Evolutionary conservation across 2,888 invertebrate genomes (phyloP).

Genomic region (Ophioninae sp.): DNA sequence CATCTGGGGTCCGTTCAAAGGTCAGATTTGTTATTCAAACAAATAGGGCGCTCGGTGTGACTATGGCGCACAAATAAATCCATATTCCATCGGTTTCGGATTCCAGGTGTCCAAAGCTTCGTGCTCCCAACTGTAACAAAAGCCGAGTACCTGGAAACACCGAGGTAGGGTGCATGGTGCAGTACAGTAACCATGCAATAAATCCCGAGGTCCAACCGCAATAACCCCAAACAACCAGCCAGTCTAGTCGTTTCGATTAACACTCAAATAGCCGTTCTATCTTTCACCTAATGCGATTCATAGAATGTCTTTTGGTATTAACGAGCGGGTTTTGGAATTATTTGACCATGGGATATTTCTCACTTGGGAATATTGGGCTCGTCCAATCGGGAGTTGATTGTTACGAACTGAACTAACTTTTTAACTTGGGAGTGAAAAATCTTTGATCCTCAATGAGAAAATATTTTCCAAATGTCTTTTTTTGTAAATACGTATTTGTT

Average conservation of each 20-base stretch:
- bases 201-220: not conserved
- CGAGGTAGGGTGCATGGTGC: not conserved
- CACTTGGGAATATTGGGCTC: not conserved
- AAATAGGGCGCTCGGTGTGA: not conserved
- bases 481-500: too few relatives aligned
- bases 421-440: too few relatives aligned
- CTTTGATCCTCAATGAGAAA: too few relatives aligned
- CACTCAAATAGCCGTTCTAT: not conserved
- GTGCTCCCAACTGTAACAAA: not conserved
- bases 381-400: too few relatives aligned
- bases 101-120: not conserved
- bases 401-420: too few relatives aligned
- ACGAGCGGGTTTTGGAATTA: not conserved
- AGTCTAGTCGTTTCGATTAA: not conserved
- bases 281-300: not conserved
- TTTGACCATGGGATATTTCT: not conserved
- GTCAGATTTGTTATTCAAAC: not conserved
- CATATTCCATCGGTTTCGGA: not conserved
- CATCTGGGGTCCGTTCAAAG: not conserved
- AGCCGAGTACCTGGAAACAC: not conserved
- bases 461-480: too few relatives aligned
- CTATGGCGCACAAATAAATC: not conserved
- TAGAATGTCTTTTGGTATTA: not conserved
- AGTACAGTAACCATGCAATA: not conserved
- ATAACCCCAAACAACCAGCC: not conserved